phyloP scores from a whole-genome alignment of 2,113 vertebrate species.

The Bujurquina vittata region DNA sequence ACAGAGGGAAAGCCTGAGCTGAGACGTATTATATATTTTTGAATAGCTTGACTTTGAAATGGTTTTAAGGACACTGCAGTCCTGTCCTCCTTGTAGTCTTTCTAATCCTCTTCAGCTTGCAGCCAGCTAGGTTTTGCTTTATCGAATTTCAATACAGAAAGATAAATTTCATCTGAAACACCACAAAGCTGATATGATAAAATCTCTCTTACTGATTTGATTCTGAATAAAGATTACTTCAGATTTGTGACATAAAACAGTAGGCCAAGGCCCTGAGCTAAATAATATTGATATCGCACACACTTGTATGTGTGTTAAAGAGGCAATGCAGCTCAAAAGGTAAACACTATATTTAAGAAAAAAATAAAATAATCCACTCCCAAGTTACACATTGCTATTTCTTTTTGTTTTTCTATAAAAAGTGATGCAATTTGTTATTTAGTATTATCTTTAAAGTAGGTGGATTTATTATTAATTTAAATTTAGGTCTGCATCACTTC shows the following conservation, averaged over 20 bases:
- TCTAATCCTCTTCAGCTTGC: background rate
- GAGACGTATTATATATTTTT: background rate
- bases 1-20: background rate
- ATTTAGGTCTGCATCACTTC: background rate
- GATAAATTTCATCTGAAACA: background rate
- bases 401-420: background rate
- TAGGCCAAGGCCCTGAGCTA: background rate
- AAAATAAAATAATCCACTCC: background rate
- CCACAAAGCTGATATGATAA: background rate
- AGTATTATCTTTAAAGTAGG: too few species aligned
- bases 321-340: background rate
- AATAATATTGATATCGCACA: background rate
- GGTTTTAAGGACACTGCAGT: background rate
- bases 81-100: background rate
- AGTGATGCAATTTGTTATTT: too few species aligned
- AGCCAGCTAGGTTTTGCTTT: accelerated
- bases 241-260: background rate
- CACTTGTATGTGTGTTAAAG: too few species aligned
- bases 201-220: background rate
- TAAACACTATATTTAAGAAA: too few species aligned
- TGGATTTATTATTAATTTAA: background rate
- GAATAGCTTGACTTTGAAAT: background rate
- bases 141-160: background rate
- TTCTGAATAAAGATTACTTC: background rate
- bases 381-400: background rate